A percentile compares a stretch with the other conserved stretches of the same genome.
phyloP scores from a whole-genome alignment of 2,888 invertebrate species.

The Callosobruchus maculatus region DNA sequence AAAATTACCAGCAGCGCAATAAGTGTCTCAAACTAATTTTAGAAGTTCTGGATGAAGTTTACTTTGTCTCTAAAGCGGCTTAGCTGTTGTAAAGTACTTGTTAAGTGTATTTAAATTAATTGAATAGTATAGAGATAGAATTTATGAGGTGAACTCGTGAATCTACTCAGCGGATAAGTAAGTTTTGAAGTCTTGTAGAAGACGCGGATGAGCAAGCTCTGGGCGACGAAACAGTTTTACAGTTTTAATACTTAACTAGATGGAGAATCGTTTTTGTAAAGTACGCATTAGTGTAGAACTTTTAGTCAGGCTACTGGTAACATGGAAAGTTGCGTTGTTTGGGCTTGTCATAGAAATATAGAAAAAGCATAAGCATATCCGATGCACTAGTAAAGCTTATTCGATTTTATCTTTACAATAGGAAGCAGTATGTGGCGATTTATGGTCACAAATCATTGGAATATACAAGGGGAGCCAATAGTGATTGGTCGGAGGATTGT shows the following conservation, averaged over 20 bases:
- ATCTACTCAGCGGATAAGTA: not conserved
- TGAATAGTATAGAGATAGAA: constrained; percentile 18
- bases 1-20: not conserved
- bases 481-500: too few relatives aligned
- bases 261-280: not conserved
- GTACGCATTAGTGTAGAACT: too few relatives aligned
- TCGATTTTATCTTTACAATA: too few relatives aligned
- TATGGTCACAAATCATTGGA: too few relatives aligned
- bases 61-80: constrained; percentile 18
- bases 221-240: not conserved
- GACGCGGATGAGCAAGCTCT: not conserved
- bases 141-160: not conserved
- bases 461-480: too few relatives aligned
- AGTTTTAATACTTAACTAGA: not conserved
- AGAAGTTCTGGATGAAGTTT: constrained; percentile 18
- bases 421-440: too few relatives aligned
- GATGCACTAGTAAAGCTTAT: too few relatives aligned
- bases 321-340: too few relatives aligned
- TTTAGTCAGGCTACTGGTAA: too few relatives aligned
- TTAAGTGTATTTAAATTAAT: constrained; percentile 23
- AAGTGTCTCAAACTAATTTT: constrained; percentile 8
- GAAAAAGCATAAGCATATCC: too few relatives aligned
- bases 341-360: too few relatives aligned
- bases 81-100: constrained; percentile 19
- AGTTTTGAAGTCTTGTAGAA: not conserved